Evolutionary conservation across 37 sponge, comb jelly and placozoan species (phyloP).

Genomic region (Beroe forskalii): DNA sequence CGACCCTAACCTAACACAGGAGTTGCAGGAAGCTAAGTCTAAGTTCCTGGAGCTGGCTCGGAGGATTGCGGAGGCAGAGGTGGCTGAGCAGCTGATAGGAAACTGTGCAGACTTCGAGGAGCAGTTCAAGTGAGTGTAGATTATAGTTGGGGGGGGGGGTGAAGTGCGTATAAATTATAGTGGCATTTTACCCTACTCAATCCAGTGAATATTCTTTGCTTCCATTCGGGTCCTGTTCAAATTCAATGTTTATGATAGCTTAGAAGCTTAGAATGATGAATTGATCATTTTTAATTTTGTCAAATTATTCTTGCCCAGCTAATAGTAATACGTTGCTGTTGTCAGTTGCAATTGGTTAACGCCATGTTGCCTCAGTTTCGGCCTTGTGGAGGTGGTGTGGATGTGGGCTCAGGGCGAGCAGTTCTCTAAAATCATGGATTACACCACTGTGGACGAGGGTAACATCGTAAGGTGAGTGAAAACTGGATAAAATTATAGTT

Average conservation of each 20-base stretch:
- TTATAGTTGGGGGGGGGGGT: too few species aligned
- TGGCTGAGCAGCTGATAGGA: constrained; percentile 72
- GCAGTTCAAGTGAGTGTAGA: constrained; percentile 7
- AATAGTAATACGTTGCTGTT: too few species aligned
- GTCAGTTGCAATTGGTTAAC: too few species aligned
- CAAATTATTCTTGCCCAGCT: too few species aligned
- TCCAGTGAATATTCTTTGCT: too few species aligned
- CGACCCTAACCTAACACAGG: constrained; percentile 77
- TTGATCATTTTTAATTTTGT: too few species aligned
- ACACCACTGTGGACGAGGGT: constrained; percentile 94
- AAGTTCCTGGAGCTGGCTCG: constrained; percentile 4
- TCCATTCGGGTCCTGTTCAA: too few species aligned
- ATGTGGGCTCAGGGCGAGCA: constrained; percentile 94
- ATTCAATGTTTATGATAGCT: too few species aligned
- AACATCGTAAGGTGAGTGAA: constrained; percentile 56
- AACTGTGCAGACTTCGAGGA: constrained; percentile 74
- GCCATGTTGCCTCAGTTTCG: constrained; percentile 81
- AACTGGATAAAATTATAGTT: too few species aligned
- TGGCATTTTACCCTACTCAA: too few species aligned
- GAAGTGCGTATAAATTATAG: too few species aligned
- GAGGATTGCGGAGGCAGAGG: constrained; percentile 70
- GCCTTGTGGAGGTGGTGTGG: constrained; percentile 92
- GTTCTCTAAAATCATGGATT: constrained; percentile 83
- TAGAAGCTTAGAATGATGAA: too few species aligned
- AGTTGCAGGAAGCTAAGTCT: constrained; percentile 68